These are phyloP conservation scores for Uromys caudimaculatus DNA, from an alignment of 2,797 vertebrate genomes.

Conservation along the genomic window DNA sequence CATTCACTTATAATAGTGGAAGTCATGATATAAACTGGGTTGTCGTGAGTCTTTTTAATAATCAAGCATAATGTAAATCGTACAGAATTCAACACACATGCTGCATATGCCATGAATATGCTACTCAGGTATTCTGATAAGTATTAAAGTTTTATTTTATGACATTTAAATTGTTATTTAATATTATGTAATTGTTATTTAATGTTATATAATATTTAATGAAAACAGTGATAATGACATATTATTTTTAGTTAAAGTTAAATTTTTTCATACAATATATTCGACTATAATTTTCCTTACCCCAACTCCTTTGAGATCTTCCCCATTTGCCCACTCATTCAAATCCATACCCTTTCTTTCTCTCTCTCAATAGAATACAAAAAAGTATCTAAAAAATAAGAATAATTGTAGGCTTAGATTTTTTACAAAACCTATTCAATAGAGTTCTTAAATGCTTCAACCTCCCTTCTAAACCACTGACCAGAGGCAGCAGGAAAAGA, in stretches of 20 bases:
- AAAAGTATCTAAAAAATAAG: not conserved
- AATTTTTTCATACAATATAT: not conserved
- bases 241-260: not conserved
- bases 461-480: not conserved
- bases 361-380: not conserved
- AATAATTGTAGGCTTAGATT: not conserved
- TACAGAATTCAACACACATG: not conserved
- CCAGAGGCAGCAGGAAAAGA: not conserved
- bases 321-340: not conserved
- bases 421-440: not conserved
- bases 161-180: not conserved
- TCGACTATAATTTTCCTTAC: not conserved
- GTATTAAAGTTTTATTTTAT: not conserved
- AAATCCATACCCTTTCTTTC: not conserved
- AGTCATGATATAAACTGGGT: not conserved
- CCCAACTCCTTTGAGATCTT: not conserved
- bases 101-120: not conserved
- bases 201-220: not conserved
- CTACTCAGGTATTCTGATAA: not conserved
- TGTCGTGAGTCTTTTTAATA: not conserved
- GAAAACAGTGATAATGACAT: not conserved
- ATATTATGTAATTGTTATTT: too few relatives aligned
- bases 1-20: not conserved
- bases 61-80: not conserved
- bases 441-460: not conserved